Base-by-base conservation (phyloP, 1,140 invertebrate genomes). In the Phthorimaea operculella region DNA sequence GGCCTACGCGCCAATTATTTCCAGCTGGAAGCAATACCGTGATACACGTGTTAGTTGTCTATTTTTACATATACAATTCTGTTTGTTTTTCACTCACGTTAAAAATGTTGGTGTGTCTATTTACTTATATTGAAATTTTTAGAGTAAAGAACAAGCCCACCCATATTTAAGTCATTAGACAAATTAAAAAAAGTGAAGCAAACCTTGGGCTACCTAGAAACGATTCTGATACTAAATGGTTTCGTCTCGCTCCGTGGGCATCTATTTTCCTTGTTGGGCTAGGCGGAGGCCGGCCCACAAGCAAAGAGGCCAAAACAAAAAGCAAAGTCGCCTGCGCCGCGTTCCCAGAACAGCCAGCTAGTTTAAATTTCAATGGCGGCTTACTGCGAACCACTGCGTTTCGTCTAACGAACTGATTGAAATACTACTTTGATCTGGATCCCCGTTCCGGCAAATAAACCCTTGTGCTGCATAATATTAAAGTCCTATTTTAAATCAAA, bases 311-410 rank as follows among this genome's bases (percentile, higher is more conserved):
- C 21, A 56, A 63, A 58, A 44, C 55, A 59, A 58, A 62, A 59
- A 51, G 54, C 54, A 71, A 70, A 67, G 33, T 36, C 51, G 28
- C 34, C 34, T 51, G 63, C 60, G 33, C 33, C 42, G 49, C 55
- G 63, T 79, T 76, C 73, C 60, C 54, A 66, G 74, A 79, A 76
- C 54, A 51, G 55, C 56, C 54, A 50, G 62, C 67, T 74, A 69
- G 74, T 76, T 79, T 76, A 73, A 76, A 77, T 79, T 79, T 77
- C 74, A 73, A 77, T 73, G 64, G 63, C 48, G 51, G 65, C 70
- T 60, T 79, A 79, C 74, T 67, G 66, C 70, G 74, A 74, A 74
- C 62, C 52, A 58, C 63, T 59, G 53, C 67, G 59, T 70, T 74
- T 72, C 64, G 66, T 69, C 69, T 73, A 73, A 76, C 68, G 70